Evolutionary conservation across 2,888 invertebrate genomes (phyloP), one percentile per base, ranked within the genome.

Genomic region (Girardia tigrina): DNA sequence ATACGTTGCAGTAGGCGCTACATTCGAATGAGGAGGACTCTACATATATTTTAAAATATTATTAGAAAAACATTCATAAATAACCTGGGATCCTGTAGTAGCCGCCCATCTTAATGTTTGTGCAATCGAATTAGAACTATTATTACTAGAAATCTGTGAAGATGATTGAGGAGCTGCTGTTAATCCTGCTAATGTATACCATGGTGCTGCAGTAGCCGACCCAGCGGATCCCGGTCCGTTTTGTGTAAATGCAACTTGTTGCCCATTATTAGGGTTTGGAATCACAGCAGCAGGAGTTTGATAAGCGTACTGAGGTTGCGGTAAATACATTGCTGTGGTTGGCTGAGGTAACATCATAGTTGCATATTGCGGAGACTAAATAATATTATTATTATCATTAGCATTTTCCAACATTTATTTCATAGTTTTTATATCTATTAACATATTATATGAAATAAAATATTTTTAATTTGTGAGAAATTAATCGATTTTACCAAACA

Each of bases 341-440:
- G 56, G 56, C 23, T 56, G 56, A 56, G 56, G 56, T 56, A 56
- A 16, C 56, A 56, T 56, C 56, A 56, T 56, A 56, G 56, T 56
- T 56, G 56, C 56, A n/a, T 56, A 56, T 56, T 56, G 56, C 4
- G 56, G 56, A 56, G 56, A 56, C 56, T 56, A n/a, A n/a, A 56
- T n/a, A n/a, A n/a, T n/a, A n/a, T n/a, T n/a, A n/a, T n/a, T n/a
- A n/a, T n/a, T n/a, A n/a, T n/a, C n/a, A n/a, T n/a, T n/a, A n/a
- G n/a, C n/a, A n/a, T n/a, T n/a, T n/a, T n/a, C n/a, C n/a, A n/a
- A n/a, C n/a, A n/a, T n/a, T n/a, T n/a, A n/a, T n/a, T n/a, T n/a
- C n/a, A n/a, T n/a, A n/a, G n/a, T n/a, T n/a, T n/a, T n/a, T n/a
- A n/a, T n/a, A n/a, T n/a, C n/a, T n/a, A n/a, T n/a, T n/a, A n/a